These are phyloP conservation scores for Oryzias sinensis DNA, from an alignment of 2,797 vertebrate species.

Conservation along the genomic window DNA sequence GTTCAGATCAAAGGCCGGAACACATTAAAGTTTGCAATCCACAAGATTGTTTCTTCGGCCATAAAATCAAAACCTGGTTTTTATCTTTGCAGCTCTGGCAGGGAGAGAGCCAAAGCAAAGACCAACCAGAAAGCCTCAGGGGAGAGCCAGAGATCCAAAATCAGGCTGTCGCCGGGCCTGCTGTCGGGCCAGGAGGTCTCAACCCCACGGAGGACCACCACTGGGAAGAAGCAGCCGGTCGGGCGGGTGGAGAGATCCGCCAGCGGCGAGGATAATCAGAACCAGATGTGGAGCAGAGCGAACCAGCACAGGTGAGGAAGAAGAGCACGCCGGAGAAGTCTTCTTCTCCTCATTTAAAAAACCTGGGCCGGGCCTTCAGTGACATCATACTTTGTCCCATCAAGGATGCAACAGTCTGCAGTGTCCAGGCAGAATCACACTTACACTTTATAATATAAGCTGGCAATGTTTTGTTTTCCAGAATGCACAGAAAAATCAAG, in stretches of 20 bases:
- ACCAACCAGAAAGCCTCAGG: slow-evolving; percentile 83
- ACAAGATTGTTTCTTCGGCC: slow-evolving; percentile 4
- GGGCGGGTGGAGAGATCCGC: slow-evolving; percentile 87
- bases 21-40: not conserved
- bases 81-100: slow-evolving; percentile 73
- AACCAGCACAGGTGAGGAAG: slow-evolving; percentile 63
- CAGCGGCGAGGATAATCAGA: slow-evolving; percentile 84
- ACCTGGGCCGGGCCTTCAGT: too few relatives aligned
- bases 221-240: slow-evolving; percentile 90
- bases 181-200: slow-evolving; percentile 77
- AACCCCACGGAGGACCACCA: slow-evolving; percentile 82
- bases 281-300: slow-evolving; percentile 61
- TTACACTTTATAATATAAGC: too few relatives aligned
- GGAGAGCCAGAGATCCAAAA: slow-evolving; percentile 88
- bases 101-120: slow-evolving; percentile 90
- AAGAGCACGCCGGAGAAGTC: too few relatives aligned
- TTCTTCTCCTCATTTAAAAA: not conserved
- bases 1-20: not conserved
- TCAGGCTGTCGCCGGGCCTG: slow-evolving; percentile 83
- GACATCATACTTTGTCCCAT: too few relatives aligned
- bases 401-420: too few relatives aligned
- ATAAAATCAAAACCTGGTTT: not conserved
- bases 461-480: too few relatives aligned
- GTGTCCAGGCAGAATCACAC: too few relatives aligned
- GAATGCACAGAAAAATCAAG: too few relatives aligned